Base-by-base conservation (phyloP, 2,113 vertebrate genomes). In the Muntiacus muntjak region DNA sequence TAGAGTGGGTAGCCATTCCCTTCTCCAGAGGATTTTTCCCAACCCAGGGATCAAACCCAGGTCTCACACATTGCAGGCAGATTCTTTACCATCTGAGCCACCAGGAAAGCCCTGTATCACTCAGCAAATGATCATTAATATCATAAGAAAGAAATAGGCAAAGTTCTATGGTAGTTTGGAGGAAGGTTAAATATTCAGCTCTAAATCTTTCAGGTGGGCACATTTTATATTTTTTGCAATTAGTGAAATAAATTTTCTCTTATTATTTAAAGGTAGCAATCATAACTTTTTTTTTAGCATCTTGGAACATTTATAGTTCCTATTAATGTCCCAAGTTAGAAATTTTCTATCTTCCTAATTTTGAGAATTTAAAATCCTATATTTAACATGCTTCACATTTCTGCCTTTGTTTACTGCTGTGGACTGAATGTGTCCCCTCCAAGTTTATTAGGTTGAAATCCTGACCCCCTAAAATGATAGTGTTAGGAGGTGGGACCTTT, bases 171-270 rank as follows among this genome's bases (percentile, higher is more conserved):
- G 17, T 47, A 7, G 54, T 83, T 76, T 58, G 43, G 58, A 74
- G 28, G 19, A 86, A 57, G 58, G 16, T 79, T 93, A 74, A 43
- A 79, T 74, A 62, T 60, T 60, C 60, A 78, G 40, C 13, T 11
- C 45, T 71, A 17, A 87, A 54, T 91, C 94, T 95, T 94, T 64
- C 8, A 11, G 60, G 14, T 5, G 10, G 30, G 14, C 54, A 4
- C 64, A 87, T 96, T 95, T 93, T 87, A 30, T 93, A 23, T 78
- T 79, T 83, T 93, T 95, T 90, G 43, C 23, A 76, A 43, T 74
- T 74, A 62, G 57, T 74, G 25, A 95, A 45, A 84, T 96, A 93
- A 86, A 57, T 62, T 47, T 84, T 79, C 21, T n/a, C n/a, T 19
- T 85, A 71, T 78, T 87, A 23, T 84, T 90, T 95, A 89, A 94